Evolutionary conservation across 2,888 invertebrate species (phyloP), one percentile per base, ranked within the genome.

Genomic region (Chloroclystis v-ata): DNA sequence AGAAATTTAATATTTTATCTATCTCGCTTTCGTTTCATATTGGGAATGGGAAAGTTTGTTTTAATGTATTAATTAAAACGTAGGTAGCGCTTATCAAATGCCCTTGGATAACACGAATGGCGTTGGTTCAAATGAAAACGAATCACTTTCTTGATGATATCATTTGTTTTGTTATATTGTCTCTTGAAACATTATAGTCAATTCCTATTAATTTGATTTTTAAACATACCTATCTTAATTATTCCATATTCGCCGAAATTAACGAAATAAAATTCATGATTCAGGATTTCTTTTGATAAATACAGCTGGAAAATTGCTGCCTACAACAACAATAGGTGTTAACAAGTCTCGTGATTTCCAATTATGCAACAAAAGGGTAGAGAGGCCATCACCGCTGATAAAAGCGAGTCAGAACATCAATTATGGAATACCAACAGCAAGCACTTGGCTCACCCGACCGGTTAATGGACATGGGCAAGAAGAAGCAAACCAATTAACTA

Each of bases 401-500:
- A 76, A 72, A 69, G 56, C 56, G 68, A 67, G 74, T 69, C 67
- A 64, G 60, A 62, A 75, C 66, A 69, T 60, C 72, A 78, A 81
- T 82, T 79, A 81, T 71, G 70, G 61, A 77, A 82, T 80, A 68
- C 79, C 74, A 70, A 63, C 20, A 20, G 3, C 20, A 5, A 72
- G 72, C 74, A 75, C 75, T 78, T 74, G 65, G 63, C 69, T 78
- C 78, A 74, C 64, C 66, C 67, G 54, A 60, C 65, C 59, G 59
- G 60, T 54, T 80, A 82, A 80, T 78, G 76, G 75, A 64, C 63
- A 61, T 62, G n/a, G n/a, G n/a, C n/a, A n/a, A n/a, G 65, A 69
- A 71, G 70, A 75, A 72, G 70, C 72, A 58, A 69, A 80, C 69
- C 74, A 80, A 82, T 84, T 81, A 80, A 68, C 66, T 66, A 65